A percentile compares a stretch with the other conserved stretches of the same genome.
Conservation (phyloP, 2,113 vertebrate species). For the Mormyrus iriodes region DNA sequence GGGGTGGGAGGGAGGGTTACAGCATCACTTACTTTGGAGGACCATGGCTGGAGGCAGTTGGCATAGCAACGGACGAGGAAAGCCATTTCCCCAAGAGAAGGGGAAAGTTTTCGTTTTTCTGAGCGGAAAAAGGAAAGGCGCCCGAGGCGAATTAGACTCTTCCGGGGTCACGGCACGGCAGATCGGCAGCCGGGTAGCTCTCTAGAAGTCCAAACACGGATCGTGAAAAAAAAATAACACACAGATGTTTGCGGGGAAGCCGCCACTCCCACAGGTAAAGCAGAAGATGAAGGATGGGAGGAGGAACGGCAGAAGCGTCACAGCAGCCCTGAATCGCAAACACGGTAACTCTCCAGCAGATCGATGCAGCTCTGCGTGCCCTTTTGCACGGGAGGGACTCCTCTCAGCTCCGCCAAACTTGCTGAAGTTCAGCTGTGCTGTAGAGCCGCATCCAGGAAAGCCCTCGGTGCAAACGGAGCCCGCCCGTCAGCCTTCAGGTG, state of each 20-base stretch:
- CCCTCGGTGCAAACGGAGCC: background rate
- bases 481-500: background rate
- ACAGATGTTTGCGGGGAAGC: background rate
- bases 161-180: background rate
- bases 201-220: background rate
- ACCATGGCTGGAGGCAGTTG: slow-evolving; percentile 98
- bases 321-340: background rate
- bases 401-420: background rate
- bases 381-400: background rate
- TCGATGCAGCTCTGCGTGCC: background rate
- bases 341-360: background rate
- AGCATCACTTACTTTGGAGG: slow-evolving; percentile 95
- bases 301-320: background rate
- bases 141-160: background rate
- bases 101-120: slow-evolving; percentile 71
- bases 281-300: background rate
- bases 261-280: background rate
- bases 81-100: slow-evolving; percentile 82
- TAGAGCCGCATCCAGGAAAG: background rate
- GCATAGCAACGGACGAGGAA: slow-evolving; percentile 99
- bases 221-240: background rate
- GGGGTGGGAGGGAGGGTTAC: slow-evolving; percentile 38
- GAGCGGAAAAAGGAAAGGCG: slow-evolving; percentile 34
- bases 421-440: background rate
- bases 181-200: slow-evolving; percentile 16